Percentiles rank a stretch among this genome's conserved stretches.
phyloP scores from a whole-genome alignment of 2,888 invertebrate species.

The Hypena proboscidalis region DNA sequence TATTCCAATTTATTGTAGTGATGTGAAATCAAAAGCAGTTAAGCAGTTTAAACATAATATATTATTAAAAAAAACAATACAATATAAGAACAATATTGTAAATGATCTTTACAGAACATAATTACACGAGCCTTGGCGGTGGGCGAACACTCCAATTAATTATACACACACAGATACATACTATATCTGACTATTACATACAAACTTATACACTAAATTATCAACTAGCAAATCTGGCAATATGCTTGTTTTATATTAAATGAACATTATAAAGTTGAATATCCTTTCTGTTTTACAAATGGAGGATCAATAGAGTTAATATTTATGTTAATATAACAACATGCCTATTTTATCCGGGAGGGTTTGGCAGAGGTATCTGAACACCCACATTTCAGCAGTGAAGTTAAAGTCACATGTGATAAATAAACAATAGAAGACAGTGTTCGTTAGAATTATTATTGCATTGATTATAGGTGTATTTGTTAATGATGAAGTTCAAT shows the following conservation, averaged over 20 bases:
- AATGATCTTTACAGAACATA: conserved; percentile 72
- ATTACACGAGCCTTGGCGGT: conserved; percentile 33
- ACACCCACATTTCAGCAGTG: too few species aligned
- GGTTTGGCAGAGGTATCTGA: too few species aligned
- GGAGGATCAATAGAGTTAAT: too few species aligned
- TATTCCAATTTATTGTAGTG: too few species aligned
- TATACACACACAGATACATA: conserved; percentile 6
- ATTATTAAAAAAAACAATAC: conserved; percentile 83
- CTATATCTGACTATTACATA: conserved; percentile 18
- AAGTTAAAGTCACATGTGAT: too few species aligned
- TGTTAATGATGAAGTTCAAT: too few species aligned
- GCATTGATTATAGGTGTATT: too few species aligned
- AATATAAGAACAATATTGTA: conserved; percentile 83
- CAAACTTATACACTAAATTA: conserved; percentile 27
- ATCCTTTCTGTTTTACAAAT: background rate
- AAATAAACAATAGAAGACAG: too few species aligned
- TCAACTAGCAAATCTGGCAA: background rate
- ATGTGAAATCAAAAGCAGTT: conserved; percentile 30
- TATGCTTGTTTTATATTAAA: background rate
- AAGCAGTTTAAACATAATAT: conserved; percentile 82
- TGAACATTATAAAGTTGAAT: background rate
- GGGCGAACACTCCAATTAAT: conserved; percentile 7
- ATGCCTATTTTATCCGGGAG: too few species aligned
- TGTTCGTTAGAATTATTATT: too few species aligned
- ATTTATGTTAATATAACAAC: too few species aligned